Conservation (phyloP, 2,888 invertebrate species). For the Aromia moschata region DNA sequence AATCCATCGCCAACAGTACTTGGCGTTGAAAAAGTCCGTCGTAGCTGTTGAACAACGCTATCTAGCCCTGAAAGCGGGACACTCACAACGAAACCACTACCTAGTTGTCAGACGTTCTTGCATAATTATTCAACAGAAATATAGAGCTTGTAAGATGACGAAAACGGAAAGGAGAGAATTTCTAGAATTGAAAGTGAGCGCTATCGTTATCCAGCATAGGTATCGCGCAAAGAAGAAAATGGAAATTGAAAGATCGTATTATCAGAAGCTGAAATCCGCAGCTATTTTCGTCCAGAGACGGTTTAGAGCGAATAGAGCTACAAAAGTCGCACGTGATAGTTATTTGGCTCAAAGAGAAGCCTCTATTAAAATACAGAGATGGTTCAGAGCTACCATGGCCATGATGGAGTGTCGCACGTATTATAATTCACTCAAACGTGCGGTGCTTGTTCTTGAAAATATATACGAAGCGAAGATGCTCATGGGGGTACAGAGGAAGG, state of each 20-base stretch:
- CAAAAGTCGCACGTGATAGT: conserved; percentile 53
- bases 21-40: conserved; percentile 31
- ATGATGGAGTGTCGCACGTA: conserved; percentile 33
- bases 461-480: conserved; percentile 40
- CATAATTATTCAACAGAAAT: conserved; percentile 64
- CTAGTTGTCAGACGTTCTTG: conserved; percentile 54
- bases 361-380: conserved; percentile 55
- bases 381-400: conserved; percentile 31
- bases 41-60: conserved; percentile 42
- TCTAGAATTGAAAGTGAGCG: conserved; percentile 54
- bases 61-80: conserved; percentile 43
- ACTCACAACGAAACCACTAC: conserved; percentile 28
- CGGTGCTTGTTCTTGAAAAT: conserved; percentile 27
- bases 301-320: conserved; percentile 60
- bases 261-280: conserved; percentile 35
- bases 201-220: conserved; percentile 61
- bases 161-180: conserved; percentile 56
- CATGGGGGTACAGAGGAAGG: conserved; percentile 52
- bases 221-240: conserved; percentile 60
- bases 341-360: conserved; percentile 57
- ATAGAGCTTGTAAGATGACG: conserved; percentile 58
- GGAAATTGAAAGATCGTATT: conserved; percentile 43
- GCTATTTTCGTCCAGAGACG: conserved; percentile 63
- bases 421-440: conserved; percentile 34
- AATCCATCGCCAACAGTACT: not conserved